A percentile compares a stretch with the other conserved stretches of the same genome.
phyloP scores from a whole-genome alignment of 2,797 vertebrate species.

The Sebastes vulpes region DNA sequence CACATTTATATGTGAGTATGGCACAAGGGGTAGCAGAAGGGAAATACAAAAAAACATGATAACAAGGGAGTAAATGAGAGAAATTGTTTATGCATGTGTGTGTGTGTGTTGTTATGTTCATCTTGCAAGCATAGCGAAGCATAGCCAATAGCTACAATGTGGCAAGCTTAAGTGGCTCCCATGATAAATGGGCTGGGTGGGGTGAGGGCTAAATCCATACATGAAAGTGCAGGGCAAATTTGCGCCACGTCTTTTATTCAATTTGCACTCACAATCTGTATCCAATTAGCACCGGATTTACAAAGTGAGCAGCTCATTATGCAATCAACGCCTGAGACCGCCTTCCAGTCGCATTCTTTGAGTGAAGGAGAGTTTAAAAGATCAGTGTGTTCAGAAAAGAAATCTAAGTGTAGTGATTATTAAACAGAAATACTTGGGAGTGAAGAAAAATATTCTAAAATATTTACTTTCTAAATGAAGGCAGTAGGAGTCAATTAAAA shows the following conservation, averaged over 20 bases:
- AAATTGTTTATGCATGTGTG: neutral
- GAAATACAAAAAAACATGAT: neutral
- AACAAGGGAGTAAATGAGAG: neutral
- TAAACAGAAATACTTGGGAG: neutral
- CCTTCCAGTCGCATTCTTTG: neutral
- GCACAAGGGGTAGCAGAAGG: conserved; percentile 17
- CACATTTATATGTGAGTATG: neutral
- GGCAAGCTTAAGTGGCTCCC: neutral
- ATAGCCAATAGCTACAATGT: neutral
- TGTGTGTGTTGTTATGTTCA: neutral
- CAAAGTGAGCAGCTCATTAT: conserved; percentile 25
- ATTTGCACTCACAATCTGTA: conserved; percentile 31
- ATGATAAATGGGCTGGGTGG: conserved; percentile 2
- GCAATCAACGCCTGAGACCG: conserved; percentile 4
- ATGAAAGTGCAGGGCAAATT: conserved; percentile 12
- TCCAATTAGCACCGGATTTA: conserved; percentile 41
- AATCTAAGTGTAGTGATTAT: neutral
- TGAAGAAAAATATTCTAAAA: neutral
- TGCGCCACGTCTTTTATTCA: conserved; percentile 20
- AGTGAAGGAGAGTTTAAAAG: neutral
- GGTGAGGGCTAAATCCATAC: conserved; percentile 17
- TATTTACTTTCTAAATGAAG: neutral
- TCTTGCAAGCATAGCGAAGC: neutral
- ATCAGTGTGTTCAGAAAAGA: neutral
- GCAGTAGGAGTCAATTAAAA: neutral